Conservation (phyloP, 2,797 vertebrate genomes). For the Chiloscyllium punctatum region DNA sequence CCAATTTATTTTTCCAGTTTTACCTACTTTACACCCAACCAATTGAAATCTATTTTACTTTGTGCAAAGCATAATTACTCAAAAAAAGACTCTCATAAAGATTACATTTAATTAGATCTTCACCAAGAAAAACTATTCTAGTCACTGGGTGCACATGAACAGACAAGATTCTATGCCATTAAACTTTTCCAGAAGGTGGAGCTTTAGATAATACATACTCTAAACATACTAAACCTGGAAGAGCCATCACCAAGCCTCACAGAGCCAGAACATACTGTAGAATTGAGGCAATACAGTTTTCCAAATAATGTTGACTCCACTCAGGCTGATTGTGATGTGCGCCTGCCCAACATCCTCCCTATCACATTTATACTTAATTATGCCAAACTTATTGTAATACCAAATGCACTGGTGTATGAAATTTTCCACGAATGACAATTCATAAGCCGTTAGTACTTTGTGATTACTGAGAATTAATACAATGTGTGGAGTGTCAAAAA, state of each 20-base stretch:
- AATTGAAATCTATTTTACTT: background rate
- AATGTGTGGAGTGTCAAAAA: background rate
- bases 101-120: background rate
- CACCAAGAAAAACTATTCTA: background rate
- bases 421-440: background rate
- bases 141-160: background rate
- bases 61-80: background rate
- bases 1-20: background rate
- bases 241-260: background rate
- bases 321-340: background rate
- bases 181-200: background rate
- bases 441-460: no score
- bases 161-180: background rate
- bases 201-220: background rate
- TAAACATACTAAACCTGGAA: background rate
- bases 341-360: background rate
- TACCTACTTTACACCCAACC: background rate
- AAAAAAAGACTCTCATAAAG: background rate
- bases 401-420: background rate
- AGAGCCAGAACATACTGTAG: background rate
- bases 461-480: no score
- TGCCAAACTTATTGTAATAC: no score
- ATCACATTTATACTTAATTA: background rate
- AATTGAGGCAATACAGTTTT: background rate
- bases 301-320: background rate